Evolutionary conservation across 2,888 invertebrate species (phyloP).

Genomic region (Parthenolecanium corni): DNA sequence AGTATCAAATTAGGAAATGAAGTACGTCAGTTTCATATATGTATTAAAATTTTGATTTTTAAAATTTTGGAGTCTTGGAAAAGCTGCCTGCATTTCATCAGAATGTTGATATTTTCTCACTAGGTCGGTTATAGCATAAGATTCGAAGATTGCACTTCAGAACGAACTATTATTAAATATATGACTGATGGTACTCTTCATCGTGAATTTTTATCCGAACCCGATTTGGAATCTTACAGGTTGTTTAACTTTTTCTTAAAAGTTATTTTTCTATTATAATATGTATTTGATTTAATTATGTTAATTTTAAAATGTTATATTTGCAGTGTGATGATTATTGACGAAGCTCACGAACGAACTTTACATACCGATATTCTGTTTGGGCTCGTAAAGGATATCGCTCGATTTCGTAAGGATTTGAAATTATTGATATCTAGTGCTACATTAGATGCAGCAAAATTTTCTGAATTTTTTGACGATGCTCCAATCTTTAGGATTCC

Average conservation of each 20-base stretch:
- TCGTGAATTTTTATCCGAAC: conserved; percentile 92
- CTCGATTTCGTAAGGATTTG: conserved; percentile 81
- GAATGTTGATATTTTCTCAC: neutral
- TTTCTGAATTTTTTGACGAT: conserved; percentile 95
- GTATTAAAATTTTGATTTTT: neutral
- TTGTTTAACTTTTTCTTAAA: neutral
- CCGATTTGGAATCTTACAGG: conserved; percentile 78
- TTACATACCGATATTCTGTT: conserved; percentile 96
- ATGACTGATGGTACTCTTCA: conserved; percentile 99
- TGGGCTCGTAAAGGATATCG: conserved; percentile 92
- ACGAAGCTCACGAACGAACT: conserved; percentile 98
- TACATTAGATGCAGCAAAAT: conserved; percentile 94
- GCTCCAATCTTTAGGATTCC: conserved; percentile 97
- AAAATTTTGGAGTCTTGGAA: neutral
- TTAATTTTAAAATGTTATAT: no score
- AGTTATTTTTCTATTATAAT: no score
- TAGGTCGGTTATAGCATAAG: conserved; percentile 67
- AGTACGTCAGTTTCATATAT: conserved; percentile 48
- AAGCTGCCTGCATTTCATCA: neutral
- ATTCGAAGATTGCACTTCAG: conserved; percentile 98
- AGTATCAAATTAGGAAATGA: conserved; percentile 87
- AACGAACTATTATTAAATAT: conserved; percentile 90
- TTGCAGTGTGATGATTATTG: conserved; percentile 90
- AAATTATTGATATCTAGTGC: conserved; percentile 96
- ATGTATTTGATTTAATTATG: no score